Evolutionary conservation across 2,888 invertebrate species (phyloP).

Genomic region (Agrypnus murinus): DNA sequence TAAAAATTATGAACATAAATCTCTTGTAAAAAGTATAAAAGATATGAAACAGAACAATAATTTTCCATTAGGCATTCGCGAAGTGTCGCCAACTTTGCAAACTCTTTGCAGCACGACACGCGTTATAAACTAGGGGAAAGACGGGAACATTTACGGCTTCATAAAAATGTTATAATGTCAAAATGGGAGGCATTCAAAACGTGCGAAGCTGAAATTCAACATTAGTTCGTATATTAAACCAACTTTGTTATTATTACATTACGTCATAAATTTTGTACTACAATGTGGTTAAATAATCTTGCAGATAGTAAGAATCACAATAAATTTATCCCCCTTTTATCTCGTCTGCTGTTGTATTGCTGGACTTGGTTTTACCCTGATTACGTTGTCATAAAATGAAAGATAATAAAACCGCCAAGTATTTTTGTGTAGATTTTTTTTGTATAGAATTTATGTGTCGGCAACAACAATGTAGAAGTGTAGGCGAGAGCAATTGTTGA

Average conservation of each 20-base stretch:
- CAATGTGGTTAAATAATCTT: conserved; percentile 23
- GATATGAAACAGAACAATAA: conserved; percentile 27
- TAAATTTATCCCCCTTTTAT: not conserved
- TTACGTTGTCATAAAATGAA: too few relatives aligned
- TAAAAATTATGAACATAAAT: conserved; percentile 6
- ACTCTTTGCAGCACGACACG: conserved; percentile 33
- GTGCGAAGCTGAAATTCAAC: conserved; percentile 30
- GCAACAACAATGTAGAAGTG: not conserved
- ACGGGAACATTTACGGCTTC: conserved; percentile 38
- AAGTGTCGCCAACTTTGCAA: conserved; percentile 39
- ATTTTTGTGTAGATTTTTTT: not conserved
- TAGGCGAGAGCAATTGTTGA: conserved; percentile 3
- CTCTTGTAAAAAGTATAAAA: conserved; percentile 11
- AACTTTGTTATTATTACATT: conserved; percentile 35
- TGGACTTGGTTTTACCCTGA: too few relatives aligned
- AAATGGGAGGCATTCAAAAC: conserved; percentile 37
- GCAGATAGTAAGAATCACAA: conserved; percentile 18
- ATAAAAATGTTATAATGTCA: conserved; percentile 45
- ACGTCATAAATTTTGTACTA: conserved; percentile 32
- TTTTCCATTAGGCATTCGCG: conserved; percentile 27
- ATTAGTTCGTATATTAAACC: conserved; percentile 23
- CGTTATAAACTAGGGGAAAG: conserved; percentile 34
- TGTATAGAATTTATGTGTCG: conserved; percentile 1
- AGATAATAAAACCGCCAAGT: too few relatives aligned
- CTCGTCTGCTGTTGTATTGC: not conserved